Conservation (phyloP, 2,888 invertebrate genomes). For the Cinara cedri region DNA sequence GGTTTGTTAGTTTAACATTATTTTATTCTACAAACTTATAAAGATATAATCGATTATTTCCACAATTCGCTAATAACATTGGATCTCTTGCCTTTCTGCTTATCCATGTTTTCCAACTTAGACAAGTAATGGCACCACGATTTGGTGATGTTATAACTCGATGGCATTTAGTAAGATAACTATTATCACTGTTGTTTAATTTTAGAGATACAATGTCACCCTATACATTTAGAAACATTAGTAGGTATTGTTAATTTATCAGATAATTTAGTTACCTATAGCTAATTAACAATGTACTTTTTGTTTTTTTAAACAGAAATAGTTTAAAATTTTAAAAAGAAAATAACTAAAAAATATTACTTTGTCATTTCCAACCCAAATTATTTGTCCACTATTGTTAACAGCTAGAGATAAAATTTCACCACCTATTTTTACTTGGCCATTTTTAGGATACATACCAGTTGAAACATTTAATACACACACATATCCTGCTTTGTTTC, state of each 20-base stretch:
- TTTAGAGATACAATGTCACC: constrained; percentile 75
- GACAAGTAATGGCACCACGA: constrained; percentile 71
- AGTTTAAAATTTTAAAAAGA: too few relatives aligned
- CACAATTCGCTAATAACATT: constrained; percentile 77
- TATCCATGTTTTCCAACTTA: constrained; percentile 82
- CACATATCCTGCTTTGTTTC: constrained; percentile 76
- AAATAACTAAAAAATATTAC: too few relatives aligned
- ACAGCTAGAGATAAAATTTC: constrained; percentile 73
- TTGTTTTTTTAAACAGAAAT: too few relatives aligned
- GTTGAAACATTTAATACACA: constrained; percentile 84
- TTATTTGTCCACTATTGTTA: constrained; percentile 77
- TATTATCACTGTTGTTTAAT: constrained; percentile 70
- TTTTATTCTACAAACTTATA: constrained; percentile 65
- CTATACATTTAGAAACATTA: constrained; percentile 60
- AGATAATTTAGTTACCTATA: constrained; percentile 4
- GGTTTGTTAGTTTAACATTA: background rate
- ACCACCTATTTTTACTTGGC: constrained; percentile 67
- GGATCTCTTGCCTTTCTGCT: constrained; percentile 77
- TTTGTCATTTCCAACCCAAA: constrained; percentile 70
- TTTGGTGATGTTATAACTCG: constrained; percentile 69
- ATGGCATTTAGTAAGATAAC: constrained; percentile 72
- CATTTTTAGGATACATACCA: constrained; percentile 75
- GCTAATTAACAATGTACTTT: too few relatives aligned
- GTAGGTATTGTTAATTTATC: too few relatives aligned
- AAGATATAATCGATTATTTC: constrained; percentile 76